Conservation (phyloP, 2,797 vertebrate species). For the Phalloptychus januarius region DNA sequence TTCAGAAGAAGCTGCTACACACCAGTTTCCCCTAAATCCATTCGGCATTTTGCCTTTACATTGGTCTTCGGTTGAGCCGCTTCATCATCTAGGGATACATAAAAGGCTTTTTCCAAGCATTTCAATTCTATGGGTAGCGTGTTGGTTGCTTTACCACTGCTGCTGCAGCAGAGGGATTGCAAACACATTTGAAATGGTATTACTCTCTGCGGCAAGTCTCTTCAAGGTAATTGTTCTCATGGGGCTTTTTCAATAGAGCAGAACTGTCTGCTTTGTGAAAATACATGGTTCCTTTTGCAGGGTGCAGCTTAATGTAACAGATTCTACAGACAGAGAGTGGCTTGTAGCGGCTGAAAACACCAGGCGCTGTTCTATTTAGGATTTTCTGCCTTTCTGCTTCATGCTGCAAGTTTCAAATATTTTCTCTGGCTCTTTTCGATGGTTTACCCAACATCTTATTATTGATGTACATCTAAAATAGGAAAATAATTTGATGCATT, state of each 20-base stretch:
- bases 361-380: conserved; percentile 32
- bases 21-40: conserved; percentile 10
- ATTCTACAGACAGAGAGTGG: conserved; percentile 17
- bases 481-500: conserved; percentile 36
- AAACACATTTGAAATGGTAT: conserved; percentile 36
- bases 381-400: conserved; percentile 11
- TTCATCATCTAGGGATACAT: conserved; percentile 2
- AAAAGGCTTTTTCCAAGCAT: conserved; percentile 14
- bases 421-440: not conserved
- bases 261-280: conserved; percentile 42
- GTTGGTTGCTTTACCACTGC: conserved; percentile 9
- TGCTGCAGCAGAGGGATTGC: conserved; percentile 22
- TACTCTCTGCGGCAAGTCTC: conserved; percentile 40
- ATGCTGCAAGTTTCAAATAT: not conserved
- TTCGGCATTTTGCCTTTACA: conserved; percentile 15
- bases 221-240: conserved; percentile 53
- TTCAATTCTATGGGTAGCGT: conserved; percentile 14
- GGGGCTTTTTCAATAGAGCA: conserved; percentile 33
- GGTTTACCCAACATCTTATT: conserved; percentile 24
- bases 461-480: conserved; percentile 51
- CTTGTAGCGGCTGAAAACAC: conserved; percentile 10
- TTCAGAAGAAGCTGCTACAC: conserved; percentile 5
- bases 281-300: conserved; percentile 26
- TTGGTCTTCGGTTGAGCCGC: conserved; percentile 6
- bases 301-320: conserved; percentile 36